These are phyloP conservation scores for Gryon sp. DNA, from an alignment of 1,140 invertebrate genomes.

Conservation along the genomic window DNA sequence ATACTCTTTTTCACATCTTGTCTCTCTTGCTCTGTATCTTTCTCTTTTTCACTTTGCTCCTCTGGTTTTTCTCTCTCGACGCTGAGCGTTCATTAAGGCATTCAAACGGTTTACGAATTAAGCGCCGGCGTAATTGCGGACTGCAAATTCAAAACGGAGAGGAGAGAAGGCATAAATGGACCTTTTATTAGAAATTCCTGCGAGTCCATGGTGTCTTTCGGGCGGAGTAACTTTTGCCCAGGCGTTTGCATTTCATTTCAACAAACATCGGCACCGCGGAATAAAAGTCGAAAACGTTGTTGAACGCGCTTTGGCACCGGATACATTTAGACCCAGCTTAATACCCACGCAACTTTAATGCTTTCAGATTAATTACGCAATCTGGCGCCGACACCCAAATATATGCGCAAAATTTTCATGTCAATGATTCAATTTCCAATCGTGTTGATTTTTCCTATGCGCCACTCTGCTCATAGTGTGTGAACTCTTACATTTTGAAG, in stretches of 20 bases:
- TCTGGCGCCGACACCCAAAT: neutral
- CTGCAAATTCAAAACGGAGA: conserved; percentile 64
- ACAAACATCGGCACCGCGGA: conserved; percentile 17
- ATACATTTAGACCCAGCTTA: conserved; percentile 3
- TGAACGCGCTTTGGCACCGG: neutral
- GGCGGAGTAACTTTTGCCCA: conserved; percentile 36
- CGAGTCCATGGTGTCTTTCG: conserved; percentile 47
- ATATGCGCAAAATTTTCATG: neutral
- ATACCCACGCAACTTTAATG: conserved; percentile 18
- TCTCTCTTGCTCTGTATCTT: conserved; percentile 8
- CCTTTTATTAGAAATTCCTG: conserved; percentile 56
- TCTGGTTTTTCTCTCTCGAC: conserved; percentile 9
- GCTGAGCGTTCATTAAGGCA: conserved; percentile 66
- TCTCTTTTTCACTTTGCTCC: too few relatives aligned
- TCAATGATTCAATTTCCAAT: conserved; percentile 17
- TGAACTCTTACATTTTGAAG: too few relatives aligned
- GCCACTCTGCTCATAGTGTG: too few relatives aligned
- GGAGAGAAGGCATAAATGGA: conserved; percentile 51
- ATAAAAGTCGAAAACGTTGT: conserved; percentile 32
- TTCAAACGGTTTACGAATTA: conserved; percentile 69
- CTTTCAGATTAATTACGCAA: conserved; percentile 14
- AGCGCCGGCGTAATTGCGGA: conserved; percentile 67
- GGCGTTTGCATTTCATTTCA: conserved; percentile 46
- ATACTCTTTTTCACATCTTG: too few relatives aligned
- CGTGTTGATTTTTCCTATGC: conserved; percentile 20